phyloP scores from a whole-genome alignment of 1,140 invertebrate species.

The Gonatopus flavifemur region DNA sequence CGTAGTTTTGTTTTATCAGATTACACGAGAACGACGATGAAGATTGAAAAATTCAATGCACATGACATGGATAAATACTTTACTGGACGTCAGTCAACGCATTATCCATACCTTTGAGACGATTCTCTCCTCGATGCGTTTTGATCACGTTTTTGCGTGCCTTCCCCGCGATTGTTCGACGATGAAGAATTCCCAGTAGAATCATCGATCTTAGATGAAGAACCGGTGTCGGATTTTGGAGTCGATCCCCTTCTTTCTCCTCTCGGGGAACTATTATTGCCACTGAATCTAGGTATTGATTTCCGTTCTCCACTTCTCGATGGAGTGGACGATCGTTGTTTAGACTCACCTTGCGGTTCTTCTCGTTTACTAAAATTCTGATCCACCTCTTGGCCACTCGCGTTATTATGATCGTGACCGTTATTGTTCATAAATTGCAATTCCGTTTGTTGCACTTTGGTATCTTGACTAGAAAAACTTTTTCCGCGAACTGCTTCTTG shows the following conservation, averaged over 20 bases:
- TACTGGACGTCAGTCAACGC: too few species aligned
- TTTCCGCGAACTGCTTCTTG: too few species aligned
- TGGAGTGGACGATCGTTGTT: slow-evolving; percentile 4
- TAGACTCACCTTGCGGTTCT: slow-evolving; percentile 7
- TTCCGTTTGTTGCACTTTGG: neutral
- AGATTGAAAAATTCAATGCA: too few species aligned
- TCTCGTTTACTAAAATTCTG: slow-evolving; percentile 11
- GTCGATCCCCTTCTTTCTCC: slow-evolving; percentile 26
- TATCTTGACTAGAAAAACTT: neutral
- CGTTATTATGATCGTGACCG: neutral
- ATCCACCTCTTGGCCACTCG: slow-evolving; percentile 5
- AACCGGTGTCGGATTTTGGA: slow-evolving; percentile 22
- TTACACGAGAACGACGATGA: neutral
- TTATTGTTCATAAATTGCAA: neutral
- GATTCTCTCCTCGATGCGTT: slow-evolving; percentile 26
- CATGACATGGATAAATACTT: too few species aligned
- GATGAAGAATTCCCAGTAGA: slow-evolving; percentile 16
- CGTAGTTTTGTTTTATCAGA: neutral
- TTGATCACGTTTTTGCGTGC: slow-evolving; percentile 6
- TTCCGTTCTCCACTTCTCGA: slow-evolving; percentile 15
- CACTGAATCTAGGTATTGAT: slow-evolving; percentile 22
- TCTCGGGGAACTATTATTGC: slow-evolving; percentile 27
- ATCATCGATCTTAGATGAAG: slow-evolving; percentile 23
- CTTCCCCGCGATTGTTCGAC: slow-evolving; percentile 15
- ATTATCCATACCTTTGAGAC: slow-evolving; percentile 19